Percentiles rank a stretch among this genome's conserved stretches.
Conservation (phyloP, 2,888 invertebrate genomes). For the Xanthia icteritia region DNA sequence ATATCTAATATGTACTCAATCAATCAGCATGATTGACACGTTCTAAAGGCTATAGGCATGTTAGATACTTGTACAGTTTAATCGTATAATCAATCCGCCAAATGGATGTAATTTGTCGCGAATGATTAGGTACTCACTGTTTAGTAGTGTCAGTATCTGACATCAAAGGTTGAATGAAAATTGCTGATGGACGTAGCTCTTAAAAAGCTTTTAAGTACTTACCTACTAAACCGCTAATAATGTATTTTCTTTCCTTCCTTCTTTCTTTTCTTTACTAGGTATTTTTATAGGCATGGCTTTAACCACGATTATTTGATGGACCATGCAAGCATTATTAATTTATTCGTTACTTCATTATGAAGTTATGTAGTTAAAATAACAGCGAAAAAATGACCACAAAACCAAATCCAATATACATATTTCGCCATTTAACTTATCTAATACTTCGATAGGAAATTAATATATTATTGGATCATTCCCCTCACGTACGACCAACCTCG, state of each 20-base stretch:
- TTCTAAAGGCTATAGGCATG: not conserved
- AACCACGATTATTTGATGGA: not conserved
- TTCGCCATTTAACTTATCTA: conserved; percentile 51
- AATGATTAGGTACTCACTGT: conserved; percentile 15
- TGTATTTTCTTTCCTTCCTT: not conserved
- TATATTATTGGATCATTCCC: conserved; percentile 47
- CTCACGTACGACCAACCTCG: conserved; percentile 55
- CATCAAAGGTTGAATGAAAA: not conserved
- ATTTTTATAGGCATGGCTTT: not conserved
- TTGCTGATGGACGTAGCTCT: not conserved
- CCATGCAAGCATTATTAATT: no score
- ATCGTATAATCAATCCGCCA: conserved; percentile 23
- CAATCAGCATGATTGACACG: conserved; percentile 29
- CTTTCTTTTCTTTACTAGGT: not conserved
- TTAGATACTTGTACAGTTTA: not conserved
- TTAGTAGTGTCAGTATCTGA: not conserved
- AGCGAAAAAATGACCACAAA: not conserved
- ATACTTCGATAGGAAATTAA: conserved; percentile 61
- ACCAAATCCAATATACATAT: conserved; percentile 28
- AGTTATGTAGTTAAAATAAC: not conserved
- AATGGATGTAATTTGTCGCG: conserved; percentile 22
- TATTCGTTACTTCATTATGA: not conserved
- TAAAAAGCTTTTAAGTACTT: not conserved
- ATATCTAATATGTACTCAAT: not conserved
- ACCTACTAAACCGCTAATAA: not conserved